Conservation (phyloP, 1,140 invertebrate genomes). For the Brachionus plicatilis region DNA sequence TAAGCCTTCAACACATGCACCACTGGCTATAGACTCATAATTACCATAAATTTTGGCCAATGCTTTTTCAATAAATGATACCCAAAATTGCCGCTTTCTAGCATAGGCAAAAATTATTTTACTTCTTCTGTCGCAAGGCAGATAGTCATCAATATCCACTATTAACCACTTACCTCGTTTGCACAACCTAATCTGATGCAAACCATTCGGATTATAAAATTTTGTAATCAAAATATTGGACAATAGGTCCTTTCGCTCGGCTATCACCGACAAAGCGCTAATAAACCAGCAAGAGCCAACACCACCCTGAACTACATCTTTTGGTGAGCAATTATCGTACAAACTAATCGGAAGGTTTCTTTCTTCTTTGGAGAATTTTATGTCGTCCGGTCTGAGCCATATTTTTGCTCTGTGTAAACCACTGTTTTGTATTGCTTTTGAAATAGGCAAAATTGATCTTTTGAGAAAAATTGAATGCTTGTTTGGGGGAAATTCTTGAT, state of each 20-base stretch:
- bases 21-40: slow-evolving; percentile 89
- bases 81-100: slow-evolving; percentile 94
- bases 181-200: slow-evolving; percentile 73
- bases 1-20: slow-evolving; percentile 86
- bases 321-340: neutral
- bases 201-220: slow-evolving; percentile 76
- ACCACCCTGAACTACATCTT: slow-evolving; percentile 28
- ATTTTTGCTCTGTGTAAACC: neutral
- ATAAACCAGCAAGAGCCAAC: slow-evolving; percentile 41
- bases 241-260: slow-evolving; percentile 85
- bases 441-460: neutral
- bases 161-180: slow-evolving; percentile 94
- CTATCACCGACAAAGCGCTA: slow-evolving; percentile 80
- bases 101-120: slow-evolving; percentile 65
- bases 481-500: slow-evolving; percentile 24
- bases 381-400: slow-evolving; percentile 17
- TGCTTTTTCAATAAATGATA: slow-evolving; percentile 94
- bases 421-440: neutral
- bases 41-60: slow-evolving; percentile 91
- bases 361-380: neutral
- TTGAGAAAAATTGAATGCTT: slow-evolving; percentile 15
- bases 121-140: slow-evolving; percentile 72
- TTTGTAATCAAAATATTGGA: slow-evolving; percentile 82
- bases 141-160: slow-evolving; percentile 86
- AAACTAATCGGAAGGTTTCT: slow-evolving; percentile 11